phyloP scores from a whole-genome alignment of 2,113 vertebrate genomes.

The Brachypodius melanocephalos region DNA sequence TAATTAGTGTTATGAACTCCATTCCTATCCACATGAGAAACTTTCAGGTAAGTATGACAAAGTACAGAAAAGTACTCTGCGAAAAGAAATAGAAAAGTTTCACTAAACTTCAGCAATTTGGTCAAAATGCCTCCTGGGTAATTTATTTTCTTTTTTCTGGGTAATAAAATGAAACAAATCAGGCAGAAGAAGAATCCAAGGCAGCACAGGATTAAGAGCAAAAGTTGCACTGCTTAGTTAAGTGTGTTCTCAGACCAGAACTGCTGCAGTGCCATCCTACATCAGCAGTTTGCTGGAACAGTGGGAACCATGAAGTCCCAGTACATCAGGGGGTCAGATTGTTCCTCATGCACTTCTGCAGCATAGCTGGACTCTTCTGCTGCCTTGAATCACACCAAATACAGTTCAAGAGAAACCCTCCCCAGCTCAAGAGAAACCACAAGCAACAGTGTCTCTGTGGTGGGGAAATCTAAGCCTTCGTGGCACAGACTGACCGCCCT shows the following conservation, averaged over 20 bases:
- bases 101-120: neutral
- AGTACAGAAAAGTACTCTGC: neutral
- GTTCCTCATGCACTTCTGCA: neutral
- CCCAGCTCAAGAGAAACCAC: neutral
- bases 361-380: neutral
- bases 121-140: neutral
- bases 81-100: neutral
- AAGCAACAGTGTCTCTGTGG: neutral
- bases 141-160: neutral
- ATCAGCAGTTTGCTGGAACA: neutral
- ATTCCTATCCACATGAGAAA: neutral
- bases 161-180: neutral
- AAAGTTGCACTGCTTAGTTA: neutral
- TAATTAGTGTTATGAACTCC: neutral
- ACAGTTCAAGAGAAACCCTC: too few relatives aligned
- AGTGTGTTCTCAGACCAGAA: neutral
- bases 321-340: neutral
- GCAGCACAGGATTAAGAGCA: neutral
- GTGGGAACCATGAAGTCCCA: neutral
- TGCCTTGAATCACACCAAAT: neutral
- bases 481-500: neutral
- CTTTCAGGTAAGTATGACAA: neutral
- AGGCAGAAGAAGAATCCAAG: neutral
- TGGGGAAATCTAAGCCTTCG: neutral
- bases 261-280: neutral